Percentiles rank a stretch among this genome's conserved stretches.
These are phyloP conservation scores for Apotomis betuletana DNA, from an alignment of 2,888 invertebrate genomes.

Conservation along the genomic window DNA sequence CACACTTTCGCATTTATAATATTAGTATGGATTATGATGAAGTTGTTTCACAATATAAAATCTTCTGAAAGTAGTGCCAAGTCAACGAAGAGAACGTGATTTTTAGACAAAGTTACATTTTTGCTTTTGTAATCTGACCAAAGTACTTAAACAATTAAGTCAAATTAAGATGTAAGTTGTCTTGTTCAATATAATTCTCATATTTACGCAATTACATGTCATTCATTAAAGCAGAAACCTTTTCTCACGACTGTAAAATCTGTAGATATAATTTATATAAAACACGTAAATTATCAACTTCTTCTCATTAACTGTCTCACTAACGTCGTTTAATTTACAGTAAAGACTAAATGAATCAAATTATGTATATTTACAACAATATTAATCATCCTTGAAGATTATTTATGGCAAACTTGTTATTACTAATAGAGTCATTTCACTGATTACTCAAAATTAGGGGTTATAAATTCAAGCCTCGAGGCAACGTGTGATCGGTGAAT, in stretches of 20 bases:
- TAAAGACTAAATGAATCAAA: slow-evolving; percentile 8
- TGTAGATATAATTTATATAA: neutral
- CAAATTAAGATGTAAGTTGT: neutral
- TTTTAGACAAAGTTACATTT: too few species aligned
- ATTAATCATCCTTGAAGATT: slow-evolving; percentile 11
- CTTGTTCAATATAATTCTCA: neutral
- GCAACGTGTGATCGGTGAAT: neutral
- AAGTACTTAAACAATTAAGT: neutral
- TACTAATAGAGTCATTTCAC: slow-evolving; percentile 3
- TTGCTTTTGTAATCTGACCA: too few species aligned
- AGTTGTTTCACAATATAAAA: too few species aligned
- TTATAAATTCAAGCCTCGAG: neutral
- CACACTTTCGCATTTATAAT: too few species aligned
- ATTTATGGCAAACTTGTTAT: slow-evolving; percentile 11
- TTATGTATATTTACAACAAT: slow-evolving; percentile 8
- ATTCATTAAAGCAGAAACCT: neutral
- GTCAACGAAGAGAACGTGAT: too few species aligned
- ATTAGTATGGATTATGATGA: too few species aligned
- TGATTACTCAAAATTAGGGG: slow-evolving; percentile 3
- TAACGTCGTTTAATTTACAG: slow-evolving; percentile 17
- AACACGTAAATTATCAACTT: neutral
- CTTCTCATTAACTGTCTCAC: neutral
- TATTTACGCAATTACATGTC: neutral
- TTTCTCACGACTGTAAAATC: slow-evolving; percentile 19
- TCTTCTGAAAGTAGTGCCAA: too few species aligned